Percentiles rank a stretch among this genome's conserved stretches.
Conservation (phyloP, 2,797 vertebrate genomes). For the Scyliorhinus canicula region DNA sequence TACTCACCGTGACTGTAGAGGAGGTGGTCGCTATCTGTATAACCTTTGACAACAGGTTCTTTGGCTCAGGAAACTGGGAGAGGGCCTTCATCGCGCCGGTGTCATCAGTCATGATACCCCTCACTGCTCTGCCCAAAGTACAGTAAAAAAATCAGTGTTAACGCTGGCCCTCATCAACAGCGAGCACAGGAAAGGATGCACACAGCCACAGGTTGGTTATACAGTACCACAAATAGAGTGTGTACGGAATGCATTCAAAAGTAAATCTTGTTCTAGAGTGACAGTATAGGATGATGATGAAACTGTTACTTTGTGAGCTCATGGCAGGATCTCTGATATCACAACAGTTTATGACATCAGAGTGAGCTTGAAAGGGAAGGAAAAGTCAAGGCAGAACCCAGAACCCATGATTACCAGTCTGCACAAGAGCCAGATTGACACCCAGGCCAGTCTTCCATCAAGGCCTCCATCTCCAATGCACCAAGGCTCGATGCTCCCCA, state of each 20-base stretch:
- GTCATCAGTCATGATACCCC: conserved; percentile 55
- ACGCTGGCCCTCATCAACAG: background rate
- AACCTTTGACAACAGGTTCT: conserved; percentile 72
- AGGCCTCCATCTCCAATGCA: background rate
- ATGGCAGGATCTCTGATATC: background rate
- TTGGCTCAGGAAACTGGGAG: conserved; percentile 75
- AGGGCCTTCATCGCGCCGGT: conserved; percentile 64
- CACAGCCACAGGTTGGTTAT: conserved; percentile 46
- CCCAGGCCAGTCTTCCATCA: background rate
- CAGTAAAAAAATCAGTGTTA: background rate
- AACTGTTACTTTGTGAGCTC: conserved; percentile 21
- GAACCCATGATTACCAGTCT: background rate
- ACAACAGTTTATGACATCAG: background rate
- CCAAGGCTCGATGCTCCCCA: background rate
- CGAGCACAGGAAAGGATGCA: background rate
- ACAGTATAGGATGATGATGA: background rate
- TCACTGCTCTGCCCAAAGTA: conserved; percentile 45
- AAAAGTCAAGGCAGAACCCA: background rate
- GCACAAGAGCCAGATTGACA: background rate
- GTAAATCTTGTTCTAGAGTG: conserved; percentile 7
- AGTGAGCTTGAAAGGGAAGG: background rate
- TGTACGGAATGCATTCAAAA: background rate
- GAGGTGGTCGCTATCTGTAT: conserved; percentile 78
- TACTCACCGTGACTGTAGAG: conserved; percentile 63
- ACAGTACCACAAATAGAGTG: background rate